A percentile compares a stretch with the other conserved stretches of the same genome.
Evolutionary conservation across 1,140 invertebrate genomes (phyloP).

Genomic region (Chlorops oryzae): DNA sequence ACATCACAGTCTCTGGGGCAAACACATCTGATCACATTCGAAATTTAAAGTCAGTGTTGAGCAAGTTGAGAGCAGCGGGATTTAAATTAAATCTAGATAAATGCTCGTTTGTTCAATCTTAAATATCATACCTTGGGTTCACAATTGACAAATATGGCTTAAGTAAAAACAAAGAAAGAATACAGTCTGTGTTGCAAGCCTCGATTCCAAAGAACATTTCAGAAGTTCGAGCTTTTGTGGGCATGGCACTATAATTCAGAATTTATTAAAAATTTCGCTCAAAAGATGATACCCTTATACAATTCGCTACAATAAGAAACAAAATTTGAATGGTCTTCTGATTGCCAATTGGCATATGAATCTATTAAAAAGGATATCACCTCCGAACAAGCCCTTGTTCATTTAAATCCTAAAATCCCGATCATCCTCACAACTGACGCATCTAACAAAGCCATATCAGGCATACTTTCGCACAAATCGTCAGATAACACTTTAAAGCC

Average conservation of each 20-base stretch:
- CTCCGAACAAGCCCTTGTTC: constrained; percentile 10
- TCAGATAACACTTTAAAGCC: constrained; percentile 4
- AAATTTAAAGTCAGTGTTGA: too few relatives aligned
- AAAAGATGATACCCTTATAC: constrained; percentile 21
- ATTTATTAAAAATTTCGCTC: constrained; percentile 4
- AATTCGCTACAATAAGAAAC: constrained; percentile 23
- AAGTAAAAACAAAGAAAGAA: too few relatives aligned
- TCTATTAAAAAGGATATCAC: not conserved
- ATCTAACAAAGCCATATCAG: constrained; percentile 11
- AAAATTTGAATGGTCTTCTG: constrained; percentile 17
- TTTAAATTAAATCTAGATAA: too few relatives aligned
- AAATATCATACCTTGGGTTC: too few relatives aligned
- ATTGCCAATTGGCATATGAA: constrained; percentile 7
- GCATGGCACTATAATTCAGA: constrained; percentile 2
- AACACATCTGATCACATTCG: too few relatives aligned
- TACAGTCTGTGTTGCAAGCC: too few relatives aligned
- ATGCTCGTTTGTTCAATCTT: too few relatives aligned
- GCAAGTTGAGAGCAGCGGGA: too few relatives aligned
- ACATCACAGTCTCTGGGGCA: too few relatives aligned
- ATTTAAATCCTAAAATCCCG: constrained; percentile 15
- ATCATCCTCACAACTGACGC: constrained; percentile 18
- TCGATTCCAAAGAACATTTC: too few relatives aligned
- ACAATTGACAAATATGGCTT: too few relatives aligned
- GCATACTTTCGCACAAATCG: constrained; percentile 10
- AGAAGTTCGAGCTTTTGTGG: not conserved